Base-by-base conservation (phyloP, 2,888 invertebrate species). In the Galerucella nymphaeae region DNA sequence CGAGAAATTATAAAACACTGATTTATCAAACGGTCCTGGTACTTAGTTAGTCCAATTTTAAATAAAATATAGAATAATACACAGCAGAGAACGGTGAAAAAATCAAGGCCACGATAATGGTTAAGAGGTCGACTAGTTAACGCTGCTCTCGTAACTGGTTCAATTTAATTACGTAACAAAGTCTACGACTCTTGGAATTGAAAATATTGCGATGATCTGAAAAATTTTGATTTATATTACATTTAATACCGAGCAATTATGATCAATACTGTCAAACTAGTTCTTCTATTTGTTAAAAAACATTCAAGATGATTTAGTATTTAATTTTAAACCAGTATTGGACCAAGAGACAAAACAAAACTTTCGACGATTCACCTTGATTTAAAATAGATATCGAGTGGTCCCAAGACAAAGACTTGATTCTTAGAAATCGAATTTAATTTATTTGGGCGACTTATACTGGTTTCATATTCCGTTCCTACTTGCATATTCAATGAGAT, bases 401-500 rank as follows among this genome's bases (percentile, higher is more conserved):
- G 14, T 58, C 14, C 20, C 16, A 16, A 10, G 8, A 58, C 58
- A 58, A 58, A 58, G 58, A 6, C 14, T 16, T n/a, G 20, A 30
- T 13, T 58, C 9, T 58, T 13, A 58, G 58, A 23, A 8, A 30
- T 10, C 23, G 13, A 58, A 58, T 58, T 11, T n/a, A 20, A 58
- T 30, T 57, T 13, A 13, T 23, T 58, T 58, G 58, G 23, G 11
- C 20, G 58, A 30, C 20, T 58, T 13, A n/a, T n/a, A 58, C 58
- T 30, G 23, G 20, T 58, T 58, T 23, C 58, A 5, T 2, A 58
- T 58, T 58, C 14, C 23, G 20, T 23, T 58, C 9, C 14, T 58
- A 20, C 58, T 58, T 58, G 58, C 30, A 58, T 58, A 58, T 30
- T 58, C 13, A 58, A 58, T 30, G 11, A 58, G 58, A 8, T 16